Conservation (phyloP, 1,140 invertebrate species). For the Drosophila trapezifrons region DNA sequence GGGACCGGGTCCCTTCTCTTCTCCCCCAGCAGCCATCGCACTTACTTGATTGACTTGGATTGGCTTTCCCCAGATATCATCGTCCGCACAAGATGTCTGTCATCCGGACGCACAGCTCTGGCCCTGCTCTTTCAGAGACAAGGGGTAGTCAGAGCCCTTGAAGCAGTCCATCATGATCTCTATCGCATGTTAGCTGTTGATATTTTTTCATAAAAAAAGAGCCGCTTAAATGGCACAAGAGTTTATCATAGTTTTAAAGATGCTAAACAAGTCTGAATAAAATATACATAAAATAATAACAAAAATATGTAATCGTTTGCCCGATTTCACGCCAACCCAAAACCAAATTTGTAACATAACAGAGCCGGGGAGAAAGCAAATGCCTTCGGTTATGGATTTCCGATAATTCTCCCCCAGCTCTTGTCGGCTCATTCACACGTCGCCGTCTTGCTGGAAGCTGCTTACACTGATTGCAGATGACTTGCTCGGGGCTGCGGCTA, state of each 20-base stretch:
- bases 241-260: background rate
- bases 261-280: no score
- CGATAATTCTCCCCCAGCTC: slow-evolving; percentile 15
- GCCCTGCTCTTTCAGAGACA: background rate
- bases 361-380: background rate
- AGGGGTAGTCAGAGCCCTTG: background rate
- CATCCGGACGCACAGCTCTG: slow-evolving; percentile 2
- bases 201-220: background rate
- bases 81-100: slow-evolving; percentile 27
- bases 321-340: background rate
- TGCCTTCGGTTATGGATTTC: slow-evolving; percentile 31
- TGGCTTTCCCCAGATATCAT: slow-evolving; percentile 28
- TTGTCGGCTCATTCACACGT: slow-evolving; percentile 5
- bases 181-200: background rate
- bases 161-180: background rate
- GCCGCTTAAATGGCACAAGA: no score
- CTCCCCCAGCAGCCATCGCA: slow-evolving; percentile 3
- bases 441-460: slow-evolving; percentile 2
- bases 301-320: no score
- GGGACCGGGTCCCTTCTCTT: background rate
- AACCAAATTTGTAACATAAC: background rate
- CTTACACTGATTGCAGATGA: slow-evolving; percentile 16
- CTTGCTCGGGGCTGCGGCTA: slow-evolving; percentile 11
- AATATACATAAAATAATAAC: no score
- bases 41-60: slow-evolving; percentile 38